A percentile compares a stretch with the other conserved stretches of the same genome.
Evolutionary conservation across 2,888 invertebrate genomes (phyloP).

Genomic region (Volucella bombylans): DNA sequence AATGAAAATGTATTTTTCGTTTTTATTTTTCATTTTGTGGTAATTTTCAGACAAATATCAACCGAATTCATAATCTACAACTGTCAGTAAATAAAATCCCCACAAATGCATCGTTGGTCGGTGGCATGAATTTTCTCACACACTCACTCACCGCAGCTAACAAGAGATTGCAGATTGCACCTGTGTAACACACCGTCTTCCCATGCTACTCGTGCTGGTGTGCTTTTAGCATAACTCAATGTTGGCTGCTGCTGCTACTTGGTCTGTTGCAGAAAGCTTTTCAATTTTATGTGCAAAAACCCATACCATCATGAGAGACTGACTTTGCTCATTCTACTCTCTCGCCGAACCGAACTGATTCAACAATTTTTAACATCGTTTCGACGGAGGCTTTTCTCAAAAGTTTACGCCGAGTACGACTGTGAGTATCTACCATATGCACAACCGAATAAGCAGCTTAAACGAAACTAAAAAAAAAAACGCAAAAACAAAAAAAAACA

Average conservation of each 20-base stretch:
- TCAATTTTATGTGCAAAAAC: conserved; percentile 54
- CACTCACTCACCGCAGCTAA: conserved; percentile 11
- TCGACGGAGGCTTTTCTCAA: conserved; percentile 71
- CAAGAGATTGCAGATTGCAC: conserved; percentile 59
- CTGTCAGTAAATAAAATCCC: conserved; percentile 7
- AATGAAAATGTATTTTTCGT: too few relatives aligned
- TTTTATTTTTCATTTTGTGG: too few relatives aligned
- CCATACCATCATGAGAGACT: conserved; percentile 42
- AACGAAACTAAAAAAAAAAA: conserved; percentile 13
- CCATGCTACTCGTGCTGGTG: conserved; percentile 31
- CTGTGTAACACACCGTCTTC: conserved; percentile 51
- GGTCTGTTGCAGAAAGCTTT: conserved; percentile 46
- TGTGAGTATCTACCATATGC: conserved; percentile 31
- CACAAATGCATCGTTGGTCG: background rate
- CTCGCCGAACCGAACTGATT: conserved; percentile 59
- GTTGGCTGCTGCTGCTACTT: conserved; percentile 36
- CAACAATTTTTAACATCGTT: conserved; percentile 68
- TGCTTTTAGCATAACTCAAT: conserved; percentile 65
- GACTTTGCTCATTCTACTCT: conserved; percentile 40
- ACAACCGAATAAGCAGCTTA: conserved; percentile 13
- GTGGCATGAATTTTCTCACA: conserved; percentile 10
- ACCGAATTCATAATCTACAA: background rate
- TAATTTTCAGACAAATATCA: too few relatives aligned
- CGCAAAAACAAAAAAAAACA: conserved; percentile 45
- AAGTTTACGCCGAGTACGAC: conserved; percentile 45